phyloP scores from a whole-genome alignment of 2,113 vertebrate genomes.

The Pseudolaguvia tuberculata region DNA sequence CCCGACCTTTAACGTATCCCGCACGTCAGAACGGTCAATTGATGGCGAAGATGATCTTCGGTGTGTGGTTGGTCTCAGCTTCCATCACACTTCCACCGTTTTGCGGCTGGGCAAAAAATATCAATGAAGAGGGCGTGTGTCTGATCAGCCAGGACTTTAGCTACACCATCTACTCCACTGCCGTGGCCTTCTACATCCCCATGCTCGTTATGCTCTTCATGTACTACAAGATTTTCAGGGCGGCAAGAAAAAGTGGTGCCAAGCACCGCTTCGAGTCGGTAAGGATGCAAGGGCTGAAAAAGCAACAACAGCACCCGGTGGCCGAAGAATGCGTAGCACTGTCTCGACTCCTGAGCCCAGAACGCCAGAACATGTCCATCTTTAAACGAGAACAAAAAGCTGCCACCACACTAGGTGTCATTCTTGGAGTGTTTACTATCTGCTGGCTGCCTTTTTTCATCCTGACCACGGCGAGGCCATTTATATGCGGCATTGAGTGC shows the following conservation, averaged over 20 bases:
- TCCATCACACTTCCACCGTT: conserved; percentile 75
- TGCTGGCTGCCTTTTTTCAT: conserved; percentile 78
- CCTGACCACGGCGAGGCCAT: conserved; percentile 72
- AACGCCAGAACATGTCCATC: conserved; percentile 75
- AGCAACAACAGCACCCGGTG: conserved; percentile 54
- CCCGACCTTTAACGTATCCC: conserved; percentile 73
- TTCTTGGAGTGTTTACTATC: conserved; percentile 70
- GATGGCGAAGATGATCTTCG: conserved; percentile 77
- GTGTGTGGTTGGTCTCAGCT: conserved; percentile 73
- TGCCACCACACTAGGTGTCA: conserved; percentile 74
- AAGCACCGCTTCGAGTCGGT: conserved; percentile 73
- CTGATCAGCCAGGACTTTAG: conserved; percentile 77
- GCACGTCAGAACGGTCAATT: conserved; percentile 74
- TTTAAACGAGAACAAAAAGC: conserved; percentile 78
- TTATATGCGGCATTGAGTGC: conserved; percentile 73
- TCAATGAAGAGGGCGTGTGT: conserved; percentile 70
- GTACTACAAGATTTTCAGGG: conserved; percentile 79
- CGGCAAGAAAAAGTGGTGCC: conserved; percentile 71
- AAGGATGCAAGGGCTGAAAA: conserved; percentile 72
- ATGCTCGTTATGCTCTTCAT: conserved; percentile 78
- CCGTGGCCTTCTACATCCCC: conserved; percentile 76
- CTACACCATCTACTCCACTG: conserved; percentile 77
- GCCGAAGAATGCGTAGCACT: conserved; percentile 67
- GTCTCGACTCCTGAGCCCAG: conserved; percentile 68
- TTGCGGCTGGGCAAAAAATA: conserved; percentile 75